phyloP scores from a whole-genome alignment of 2,797 vertebrate genomes.

The Sarcophilus harrisii region DNA sequence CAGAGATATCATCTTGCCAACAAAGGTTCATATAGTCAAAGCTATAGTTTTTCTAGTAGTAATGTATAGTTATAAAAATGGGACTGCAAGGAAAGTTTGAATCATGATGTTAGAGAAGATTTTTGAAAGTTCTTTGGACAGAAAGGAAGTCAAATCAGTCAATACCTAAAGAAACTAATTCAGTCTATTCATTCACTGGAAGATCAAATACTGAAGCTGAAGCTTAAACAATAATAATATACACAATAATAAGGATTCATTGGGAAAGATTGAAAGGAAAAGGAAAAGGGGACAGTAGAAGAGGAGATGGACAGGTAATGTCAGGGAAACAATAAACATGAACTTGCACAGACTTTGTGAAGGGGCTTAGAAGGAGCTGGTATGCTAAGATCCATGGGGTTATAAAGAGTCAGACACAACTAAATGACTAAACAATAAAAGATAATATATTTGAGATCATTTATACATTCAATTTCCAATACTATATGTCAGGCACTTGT shows the following conservation, averaged over 20 bases:
- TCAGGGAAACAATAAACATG: neutral
- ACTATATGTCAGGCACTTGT: neutral
- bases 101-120: neutral
- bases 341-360: neutral
- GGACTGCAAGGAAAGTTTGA: neutral
- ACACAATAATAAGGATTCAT: neutral
- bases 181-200: neutral
- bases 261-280: neutral
- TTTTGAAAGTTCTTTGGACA: neutral
- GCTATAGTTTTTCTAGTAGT: neutral
- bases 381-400: neutral
- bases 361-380: neutral
- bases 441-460: neutral
- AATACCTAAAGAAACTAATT: neutral
- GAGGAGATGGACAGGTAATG: neutral
- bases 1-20: neutral
- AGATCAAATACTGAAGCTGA: neutral
- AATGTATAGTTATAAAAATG: neutral
- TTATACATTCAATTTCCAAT: constrained; percentile 25
- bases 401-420: neutral
- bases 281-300: neutral
- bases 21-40: neutral
- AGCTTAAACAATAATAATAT: neutral
- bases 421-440: neutral
- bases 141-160: neutral